Evolutionary conservation across 1,140 invertebrate species (phyloP).

Genomic region (Drosophila suzukii): DNA sequence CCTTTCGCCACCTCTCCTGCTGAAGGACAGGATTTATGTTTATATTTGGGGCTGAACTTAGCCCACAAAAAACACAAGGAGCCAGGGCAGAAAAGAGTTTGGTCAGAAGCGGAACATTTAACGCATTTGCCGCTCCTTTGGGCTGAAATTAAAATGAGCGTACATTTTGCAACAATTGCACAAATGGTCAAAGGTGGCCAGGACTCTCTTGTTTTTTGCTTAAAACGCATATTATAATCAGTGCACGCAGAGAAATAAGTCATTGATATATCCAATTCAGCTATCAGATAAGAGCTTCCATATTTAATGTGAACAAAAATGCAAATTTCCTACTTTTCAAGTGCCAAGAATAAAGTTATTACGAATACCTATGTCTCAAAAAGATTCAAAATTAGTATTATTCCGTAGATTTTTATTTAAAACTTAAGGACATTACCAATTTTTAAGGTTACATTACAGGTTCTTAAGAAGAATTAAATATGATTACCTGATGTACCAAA

Average conservation of each 20-base stretch:
- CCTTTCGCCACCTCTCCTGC: conserved; percentile 25
- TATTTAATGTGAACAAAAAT: not conserved
- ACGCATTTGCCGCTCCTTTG: conserved; percentile 64
- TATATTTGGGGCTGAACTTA: conserved; percentile 44
- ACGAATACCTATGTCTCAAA: no score
- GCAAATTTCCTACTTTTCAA: no score
- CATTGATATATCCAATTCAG: not conserved
- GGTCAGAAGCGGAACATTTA: conserved; percentile 48
- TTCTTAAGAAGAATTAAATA: no score
- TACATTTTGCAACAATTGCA: conserved; percentile 81
- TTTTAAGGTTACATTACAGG: no score
- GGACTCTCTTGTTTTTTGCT: conserved; percentile 5
- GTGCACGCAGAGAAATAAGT: conserved; percentile 39
- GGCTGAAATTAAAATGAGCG: conserved; percentile 70
- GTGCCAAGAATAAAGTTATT: no score
- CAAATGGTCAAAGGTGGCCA: conserved; percentile 39
- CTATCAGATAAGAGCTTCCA: not conserved
- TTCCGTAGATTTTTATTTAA: no score
- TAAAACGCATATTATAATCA: conserved; percentile 33
- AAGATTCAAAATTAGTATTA: no score
- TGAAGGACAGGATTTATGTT: conserved; percentile 71
- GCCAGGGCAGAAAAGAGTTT: conserved; percentile 7
- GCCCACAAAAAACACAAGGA: conserved; percentile 16
- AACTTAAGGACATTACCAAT: no score
- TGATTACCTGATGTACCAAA: no score